phyloP scores from a whole-genome alignment of 1,140 invertebrate genomes.

The Drosophila parvula region DNA sequence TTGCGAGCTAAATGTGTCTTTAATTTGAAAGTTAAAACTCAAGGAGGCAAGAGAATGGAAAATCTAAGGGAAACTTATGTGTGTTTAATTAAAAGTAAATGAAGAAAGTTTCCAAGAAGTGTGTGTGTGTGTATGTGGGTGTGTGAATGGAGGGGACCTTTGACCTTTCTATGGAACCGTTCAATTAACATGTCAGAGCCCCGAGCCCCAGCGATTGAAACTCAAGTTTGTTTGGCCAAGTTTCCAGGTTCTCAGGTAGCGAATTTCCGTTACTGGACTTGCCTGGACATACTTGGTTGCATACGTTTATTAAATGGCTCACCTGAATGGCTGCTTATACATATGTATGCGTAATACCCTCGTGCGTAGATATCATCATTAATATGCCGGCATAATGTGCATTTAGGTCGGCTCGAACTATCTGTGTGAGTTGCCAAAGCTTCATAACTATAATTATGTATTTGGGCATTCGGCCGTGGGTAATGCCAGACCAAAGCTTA shows the following conservation, averaged over 20 bases:
- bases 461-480: conserved; percentile 42
- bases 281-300: neutral
- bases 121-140: neutral
- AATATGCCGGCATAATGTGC: conserved; percentile 62
- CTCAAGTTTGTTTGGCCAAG: conserved; percentile 32
- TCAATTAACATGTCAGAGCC: conserved; percentile 46
- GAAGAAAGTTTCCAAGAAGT: conserved; percentile 13
- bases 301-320: conserved; percentile 30
- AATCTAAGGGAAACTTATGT: conserved; percentile 28
- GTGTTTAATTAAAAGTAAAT: conserved; percentile 47
- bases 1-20: conserved; percentile 71
- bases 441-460: conserved; percentile 46
- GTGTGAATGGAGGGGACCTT: neutral
- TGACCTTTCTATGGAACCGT: conserved; percentile 5
- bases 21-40: conserved; percentile 71
- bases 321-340: conserved; percentile 1
- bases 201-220: conserved; percentile 31
- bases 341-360: conserved; percentile 25
- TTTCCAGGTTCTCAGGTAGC: conserved; percentile 11
- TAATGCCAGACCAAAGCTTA: conserved; percentile 43
- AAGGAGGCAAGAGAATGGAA: conserved; percentile 31
- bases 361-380: conserved; percentile 47
- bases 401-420: conserved; percentile 53
- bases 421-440: conserved; percentile 21
- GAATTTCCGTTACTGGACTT: conserved; percentile 8